Evolutionary conservation across 2,113 vertebrate genomes (phyloP).

Genomic region (Mesitornis unicolor): DNA sequence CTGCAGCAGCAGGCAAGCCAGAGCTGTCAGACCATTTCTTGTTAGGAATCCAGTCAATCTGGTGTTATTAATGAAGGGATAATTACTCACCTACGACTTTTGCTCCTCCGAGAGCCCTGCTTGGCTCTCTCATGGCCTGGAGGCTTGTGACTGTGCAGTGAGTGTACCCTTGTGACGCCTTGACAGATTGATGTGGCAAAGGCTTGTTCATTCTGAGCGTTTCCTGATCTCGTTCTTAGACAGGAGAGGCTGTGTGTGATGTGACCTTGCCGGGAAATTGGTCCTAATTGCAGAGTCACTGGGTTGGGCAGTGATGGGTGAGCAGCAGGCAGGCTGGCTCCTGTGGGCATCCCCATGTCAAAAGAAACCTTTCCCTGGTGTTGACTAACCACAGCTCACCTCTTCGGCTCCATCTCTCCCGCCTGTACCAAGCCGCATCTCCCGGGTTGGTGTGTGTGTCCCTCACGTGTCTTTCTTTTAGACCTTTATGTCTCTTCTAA

Average conservation of each 20-base stretch:
- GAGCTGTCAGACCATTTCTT: background rate
- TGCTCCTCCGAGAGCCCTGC: background rate
- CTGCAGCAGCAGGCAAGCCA: background rate
- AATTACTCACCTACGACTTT: background rate
- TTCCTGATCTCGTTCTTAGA: background rate
- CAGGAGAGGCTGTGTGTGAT: background rate
- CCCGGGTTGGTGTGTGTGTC: rapidly evolving
- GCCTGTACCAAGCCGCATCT: rapidly evolving
- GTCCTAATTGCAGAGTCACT: background rate
- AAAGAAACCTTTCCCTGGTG: background rate
- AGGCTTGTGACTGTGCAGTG: background rate
- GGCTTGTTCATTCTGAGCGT: rapidly evolving
- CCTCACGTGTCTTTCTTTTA: background rate
- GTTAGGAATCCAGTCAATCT: background rate
- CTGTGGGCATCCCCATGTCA: rapidly evolving
- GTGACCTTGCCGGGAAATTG: background rate
- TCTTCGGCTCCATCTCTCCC: background rate
- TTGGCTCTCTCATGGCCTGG: background rate
- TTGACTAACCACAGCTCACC: background rate
- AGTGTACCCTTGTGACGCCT: background rate
- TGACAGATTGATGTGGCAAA: background rate
- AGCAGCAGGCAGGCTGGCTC: background rate
- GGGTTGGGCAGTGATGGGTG: background rate
- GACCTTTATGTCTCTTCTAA: background rate
- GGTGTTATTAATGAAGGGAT: background rate